Evolutionary conservation across 1,140 invertebrate genomes (phyloP).

Genomic region (Nilaparvata lugens): DNA sequence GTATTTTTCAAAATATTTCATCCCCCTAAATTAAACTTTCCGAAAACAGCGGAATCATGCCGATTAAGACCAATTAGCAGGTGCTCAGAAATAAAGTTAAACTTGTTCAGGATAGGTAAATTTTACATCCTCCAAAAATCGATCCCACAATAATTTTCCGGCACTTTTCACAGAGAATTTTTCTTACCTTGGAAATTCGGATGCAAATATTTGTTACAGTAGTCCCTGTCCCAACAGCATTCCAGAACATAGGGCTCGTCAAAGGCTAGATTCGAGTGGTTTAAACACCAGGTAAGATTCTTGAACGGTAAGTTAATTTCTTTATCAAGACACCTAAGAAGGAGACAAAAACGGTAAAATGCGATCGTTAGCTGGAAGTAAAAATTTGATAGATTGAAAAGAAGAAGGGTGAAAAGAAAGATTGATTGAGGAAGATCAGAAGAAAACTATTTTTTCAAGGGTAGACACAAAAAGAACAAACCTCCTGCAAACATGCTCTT

Average conservation of each 20-base stretch:
- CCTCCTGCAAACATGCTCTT: too few relatives aligned
- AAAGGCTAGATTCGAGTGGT: slow-evolving; percentile 25
- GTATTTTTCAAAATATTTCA: too few relatives aligned
- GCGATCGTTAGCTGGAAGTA: slow-evolving; percentile 9
- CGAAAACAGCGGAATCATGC: too few relatives aligned
- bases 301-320: slow-evolving; percentile 60
- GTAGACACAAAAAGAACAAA: too few relatives aligned
- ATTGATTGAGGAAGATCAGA: slow-evolving; percentile 20
- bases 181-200: slow-evolving; percentile 24
- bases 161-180: neutral
- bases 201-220: slow-evolving; percentile 47
- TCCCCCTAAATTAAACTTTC: too few relatives aligned
- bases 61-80: too few relatives aligned
- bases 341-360: neutral
- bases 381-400: slow-evolving; percentile 13
- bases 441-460: slow-evolving; percentile 11
- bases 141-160: neutral
- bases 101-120: neutral
- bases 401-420: slow-evolving; percentile 18
- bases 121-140: neutral
- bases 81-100: neutral
- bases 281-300: slow-evolving; percentile 49
- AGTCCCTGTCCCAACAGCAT: slow-evolving; percentile 53
- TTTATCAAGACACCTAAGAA: slow-evolving; percentile 53
- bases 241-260: slow-evolving; percentile 37